Conservation (phyloP, 1,140 invertebrate species). For the Zaprionus gabonicus region DNA sequence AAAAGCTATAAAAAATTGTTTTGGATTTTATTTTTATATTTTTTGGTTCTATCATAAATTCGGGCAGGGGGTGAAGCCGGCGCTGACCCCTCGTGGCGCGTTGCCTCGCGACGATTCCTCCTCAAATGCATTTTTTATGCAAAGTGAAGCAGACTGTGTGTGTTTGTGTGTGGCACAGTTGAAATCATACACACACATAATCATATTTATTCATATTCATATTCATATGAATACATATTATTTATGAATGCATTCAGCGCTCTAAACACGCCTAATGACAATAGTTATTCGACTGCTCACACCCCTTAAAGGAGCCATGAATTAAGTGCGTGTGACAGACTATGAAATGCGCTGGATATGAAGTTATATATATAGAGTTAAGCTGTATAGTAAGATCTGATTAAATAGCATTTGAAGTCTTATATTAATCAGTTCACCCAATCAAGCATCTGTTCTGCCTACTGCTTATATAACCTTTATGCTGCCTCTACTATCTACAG, state of each 20-base stretch:
- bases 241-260: conserved; percentile 58
- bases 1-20: conserved; percentile 50
- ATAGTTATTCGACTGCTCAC: conserved; percentile 41
- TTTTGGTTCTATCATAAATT: conserved; percentile 27
- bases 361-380: no score
- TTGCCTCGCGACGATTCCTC: conserved; percentile 20
- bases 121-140: conserved; percentile 60
- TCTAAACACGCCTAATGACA: conserved; percentile 63
- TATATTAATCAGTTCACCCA: not conserved
- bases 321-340: not conserved
- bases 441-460: not conserved
- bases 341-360: not conserved
- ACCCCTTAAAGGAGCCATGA: conserved; percentile 40
- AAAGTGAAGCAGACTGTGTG: conserved; percentile 37
- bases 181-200: not conserved
- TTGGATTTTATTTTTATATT: conserved; percentile 52
- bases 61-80: conserved; percentile 32
- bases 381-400: no score
- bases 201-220: conserved; percentile 35
- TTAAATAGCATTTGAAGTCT: no score
- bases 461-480: not conserved
- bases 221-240: conserved; percentile 21
- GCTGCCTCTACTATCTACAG: not conserved
- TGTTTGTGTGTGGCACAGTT: conserved; percentile 1
- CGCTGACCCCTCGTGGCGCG: conserved; percentile 23